Evolutionary conservation across 2,113 vertebrate species (phyloP), one percentile per base, ranked within the genome.

Genomic region (Ursus arctos): DNA sequence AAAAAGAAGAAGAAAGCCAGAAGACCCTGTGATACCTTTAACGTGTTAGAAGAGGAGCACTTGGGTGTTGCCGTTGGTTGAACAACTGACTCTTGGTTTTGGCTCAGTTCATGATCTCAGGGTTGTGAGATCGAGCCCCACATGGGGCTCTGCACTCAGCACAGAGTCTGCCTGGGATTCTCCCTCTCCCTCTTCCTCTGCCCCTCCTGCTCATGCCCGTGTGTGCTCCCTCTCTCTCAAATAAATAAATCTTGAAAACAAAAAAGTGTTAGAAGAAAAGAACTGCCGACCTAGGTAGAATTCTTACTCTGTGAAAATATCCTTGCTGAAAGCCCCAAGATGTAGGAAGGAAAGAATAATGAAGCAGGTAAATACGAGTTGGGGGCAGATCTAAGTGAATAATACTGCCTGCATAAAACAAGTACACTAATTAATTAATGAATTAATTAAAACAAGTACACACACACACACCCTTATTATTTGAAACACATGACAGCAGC

Each of bases 271-370:
- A 49, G 21, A 86, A 65, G 33, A 43, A 40, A 49, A 59, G n/a
- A 82, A 43, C 26, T 53, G 43, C 82, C 40, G 51, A 61, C n/a
- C 59, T 22, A 55, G 65, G 83, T 22, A 55, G 65, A 88, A 55
- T 74, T 87, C 57, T 88, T 96, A 43, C 22, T 67, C 57, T 63
- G 31, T 74, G 90, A 65, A 96, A 83, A 92, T n/a, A n/a, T 55
- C 28, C 36, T 55, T 15, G 10, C 15, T 13, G n/a, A 59, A 33
- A n/a, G 59, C 31, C 59, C 63, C 22, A 65, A 61, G 63, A 59
- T 24, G 21, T 40, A 59, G 61, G 63, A 21, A 72, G 61, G 28
- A 88, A 51, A 40, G 21, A 61, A 57, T 13, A 49, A 51, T 36
- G 28, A 59, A 61, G 59, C 13, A 71, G 9, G 51, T 31, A 80